A percentile compares a stretch with the other conserved stretches of the same genome.
These are phyloP conservation scores for Lycocorax pyrrhopterus DNA, from an alignment of 2,113 vertebrate species.

Conservation along the genomic window DNA sequence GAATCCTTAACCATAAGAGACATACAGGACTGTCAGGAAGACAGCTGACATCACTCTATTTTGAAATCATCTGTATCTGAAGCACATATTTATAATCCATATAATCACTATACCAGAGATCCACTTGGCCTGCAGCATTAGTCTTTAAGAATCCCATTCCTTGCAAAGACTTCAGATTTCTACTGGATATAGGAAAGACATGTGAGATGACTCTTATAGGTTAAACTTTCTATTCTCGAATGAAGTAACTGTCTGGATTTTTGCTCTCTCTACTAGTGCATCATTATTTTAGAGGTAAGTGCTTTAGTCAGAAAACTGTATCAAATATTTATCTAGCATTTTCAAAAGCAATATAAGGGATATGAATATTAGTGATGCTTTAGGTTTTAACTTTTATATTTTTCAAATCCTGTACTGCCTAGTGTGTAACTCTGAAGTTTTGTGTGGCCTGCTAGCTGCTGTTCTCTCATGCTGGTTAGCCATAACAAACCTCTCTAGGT, in stretches of 20 bases:
- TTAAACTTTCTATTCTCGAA: not conserved
- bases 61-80: not conserved
- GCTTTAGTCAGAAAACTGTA: not conserved
- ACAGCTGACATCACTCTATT: not conserved
- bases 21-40: not conserved
- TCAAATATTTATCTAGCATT: not conserved
- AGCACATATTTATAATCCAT: not conserved
- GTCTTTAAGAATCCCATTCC: not conserved
- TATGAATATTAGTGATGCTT: not conserved
- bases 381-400: no score
- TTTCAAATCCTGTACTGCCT: no score
- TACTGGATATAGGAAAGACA: not conserved
- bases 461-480: no score
- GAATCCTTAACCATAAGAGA: not conserved
- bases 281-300: not conserved
- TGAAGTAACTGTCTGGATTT: not conserved
- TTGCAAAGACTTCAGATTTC: not conserved
- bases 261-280: not conserved
- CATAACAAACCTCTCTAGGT: no score
- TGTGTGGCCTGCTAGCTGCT: no score
- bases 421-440: no score
- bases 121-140: not conserved
- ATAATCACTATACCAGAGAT: not conserved
- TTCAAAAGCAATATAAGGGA: not conserved
- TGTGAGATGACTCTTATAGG: not conserved